Conservation (phyloP, 2,113 vertebrate species). For the Epinephelus cyanopodus region DNA sequence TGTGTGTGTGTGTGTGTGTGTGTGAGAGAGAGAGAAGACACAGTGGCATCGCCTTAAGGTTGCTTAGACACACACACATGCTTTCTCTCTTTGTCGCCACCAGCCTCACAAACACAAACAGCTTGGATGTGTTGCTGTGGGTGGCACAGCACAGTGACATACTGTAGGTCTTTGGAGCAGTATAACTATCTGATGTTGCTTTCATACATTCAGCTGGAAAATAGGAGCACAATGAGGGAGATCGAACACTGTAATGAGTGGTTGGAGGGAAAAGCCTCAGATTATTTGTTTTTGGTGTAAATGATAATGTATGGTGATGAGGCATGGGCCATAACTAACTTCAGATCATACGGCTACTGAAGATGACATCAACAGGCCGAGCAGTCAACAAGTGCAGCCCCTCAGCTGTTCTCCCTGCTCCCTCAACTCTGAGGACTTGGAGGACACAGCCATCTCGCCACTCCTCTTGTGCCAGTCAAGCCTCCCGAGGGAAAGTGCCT, state of each 20-base stretch:
- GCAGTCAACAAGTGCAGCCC: background rate
- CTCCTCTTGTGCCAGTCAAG: background rate
- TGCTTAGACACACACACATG: background rate
- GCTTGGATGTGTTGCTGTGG: constrained; percentile 22
- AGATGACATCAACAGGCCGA: background rate
- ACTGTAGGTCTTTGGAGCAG: background rate
- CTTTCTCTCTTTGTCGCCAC: constrained; percentile 20
- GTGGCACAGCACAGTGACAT: background rate
- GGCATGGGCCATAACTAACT: background rate
- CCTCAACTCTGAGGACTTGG: background rate
- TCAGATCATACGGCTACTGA: background rate
- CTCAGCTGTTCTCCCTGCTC: background rate
- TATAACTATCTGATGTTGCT: constrained; percentile 6
- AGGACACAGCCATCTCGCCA: background rate
- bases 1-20: constrained; percentile 27
- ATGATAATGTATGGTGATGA: too few species aligned
- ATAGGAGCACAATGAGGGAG: constrained; percentile 3
- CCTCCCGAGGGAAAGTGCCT: background rate
- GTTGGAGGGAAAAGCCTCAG: background rate
- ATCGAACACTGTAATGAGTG: background rate
- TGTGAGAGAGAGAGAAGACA: constrained; percentile 29
- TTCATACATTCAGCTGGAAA: background rate
- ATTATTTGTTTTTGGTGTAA: background rate
- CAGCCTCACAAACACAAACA: constrained; percentile 19
- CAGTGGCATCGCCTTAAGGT: background rate